phyloP scores from a whole-genome alignment of 2,113 vertebrate genomes.

The Apodemus sylvaticus region DNA sequence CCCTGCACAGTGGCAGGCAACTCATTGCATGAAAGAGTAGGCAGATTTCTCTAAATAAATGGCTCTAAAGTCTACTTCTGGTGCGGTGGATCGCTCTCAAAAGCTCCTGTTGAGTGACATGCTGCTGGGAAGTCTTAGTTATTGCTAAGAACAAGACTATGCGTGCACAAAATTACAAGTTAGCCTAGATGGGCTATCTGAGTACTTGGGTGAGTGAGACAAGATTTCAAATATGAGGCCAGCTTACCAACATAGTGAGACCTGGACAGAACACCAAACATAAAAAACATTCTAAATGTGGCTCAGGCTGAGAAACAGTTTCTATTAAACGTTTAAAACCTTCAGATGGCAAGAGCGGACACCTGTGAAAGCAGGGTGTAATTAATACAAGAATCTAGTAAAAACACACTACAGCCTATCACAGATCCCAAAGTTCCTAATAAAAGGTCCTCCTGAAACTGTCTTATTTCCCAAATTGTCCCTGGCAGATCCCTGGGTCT shows the following conservation, averaged over 20 bases:
- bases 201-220: not conserved
- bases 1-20: not conserved
- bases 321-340: slow-evolving; percentile 2
- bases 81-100: not conserved
- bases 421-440: not conserved
- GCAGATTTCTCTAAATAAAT: not conserved
- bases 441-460: slow-evolving; percentile 40
- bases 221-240: not conserved
- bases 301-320: not conserved
- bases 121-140: not conserved
- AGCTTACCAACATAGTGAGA: not conserved
- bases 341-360: not conserved
- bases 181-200: not conserved
- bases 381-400: slow-evolving; percentile 28
- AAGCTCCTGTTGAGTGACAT: not conserved
- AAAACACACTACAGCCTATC: not conserved
- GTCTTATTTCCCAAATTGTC: not conserved
- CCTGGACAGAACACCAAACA: not conserved
- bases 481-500: not conserved
- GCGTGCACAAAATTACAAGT: not conserved
- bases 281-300: not conserved
- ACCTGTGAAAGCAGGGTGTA: not conserved
- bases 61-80: not conserved
- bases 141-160: too few relatives aligned
- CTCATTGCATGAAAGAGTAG: not conserved